Conservation (phyloP, 2,113 vertebrate species). For the Sylvietta virens region DNA sequence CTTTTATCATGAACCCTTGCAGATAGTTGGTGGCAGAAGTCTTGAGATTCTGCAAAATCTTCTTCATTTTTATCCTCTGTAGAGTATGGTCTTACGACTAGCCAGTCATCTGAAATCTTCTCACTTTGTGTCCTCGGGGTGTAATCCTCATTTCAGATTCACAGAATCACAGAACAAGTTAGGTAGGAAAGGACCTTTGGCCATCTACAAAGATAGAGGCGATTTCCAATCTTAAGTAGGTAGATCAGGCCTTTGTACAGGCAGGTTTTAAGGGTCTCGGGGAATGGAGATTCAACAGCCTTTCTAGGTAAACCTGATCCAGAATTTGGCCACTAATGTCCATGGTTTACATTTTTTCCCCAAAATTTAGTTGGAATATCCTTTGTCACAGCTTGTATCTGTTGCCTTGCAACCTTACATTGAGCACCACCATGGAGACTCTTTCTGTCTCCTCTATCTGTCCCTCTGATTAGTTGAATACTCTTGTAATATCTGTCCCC, state of each 20-base stretch:
- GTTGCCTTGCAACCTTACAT: background rate
- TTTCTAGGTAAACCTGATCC: fast-evolving
- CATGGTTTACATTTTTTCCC: background rate
- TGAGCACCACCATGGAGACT: background rate
- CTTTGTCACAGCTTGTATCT: background rate
- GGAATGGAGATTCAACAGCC: background rate
- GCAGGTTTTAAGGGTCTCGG: background rate
- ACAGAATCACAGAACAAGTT: background rate
- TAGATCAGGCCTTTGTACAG: background rate
- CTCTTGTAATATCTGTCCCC: background rate
- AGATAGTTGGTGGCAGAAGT: background rate
- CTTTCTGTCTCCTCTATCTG: background rate
- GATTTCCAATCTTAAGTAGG: background rate
- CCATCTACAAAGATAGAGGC: background rate
- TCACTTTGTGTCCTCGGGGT: background rate
- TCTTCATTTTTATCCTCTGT: background rate
- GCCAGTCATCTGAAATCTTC: background rate
- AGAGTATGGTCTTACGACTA: background rate
- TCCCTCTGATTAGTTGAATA: background rate
- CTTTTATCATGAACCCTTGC: background rate
- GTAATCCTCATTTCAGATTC: background rate
- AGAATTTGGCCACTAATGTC: background rate
- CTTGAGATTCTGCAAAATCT: background rate
- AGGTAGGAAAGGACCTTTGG: background rate
- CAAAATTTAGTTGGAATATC: background rate